These are phyloP conservation scores for Leucopternis melanops DNA, from an alignment of 2,113 vertebrate species.

Conservation along the genomic window DNA sequence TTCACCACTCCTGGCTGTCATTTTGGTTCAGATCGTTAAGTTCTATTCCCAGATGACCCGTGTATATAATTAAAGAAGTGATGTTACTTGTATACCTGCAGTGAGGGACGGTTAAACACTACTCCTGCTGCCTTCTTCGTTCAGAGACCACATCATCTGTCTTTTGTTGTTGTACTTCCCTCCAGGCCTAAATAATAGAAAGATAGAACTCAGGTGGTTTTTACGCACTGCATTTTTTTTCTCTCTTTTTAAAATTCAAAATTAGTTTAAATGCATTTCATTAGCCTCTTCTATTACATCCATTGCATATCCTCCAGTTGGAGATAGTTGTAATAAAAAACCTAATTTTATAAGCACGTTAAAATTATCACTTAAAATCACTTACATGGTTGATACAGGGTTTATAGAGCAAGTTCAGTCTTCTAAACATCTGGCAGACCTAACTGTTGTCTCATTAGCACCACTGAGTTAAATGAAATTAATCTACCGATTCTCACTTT, in stretches of 20 bases:
- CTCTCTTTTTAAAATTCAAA: not conserved
- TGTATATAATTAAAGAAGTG: not conserved
- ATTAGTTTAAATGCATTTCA: no score
- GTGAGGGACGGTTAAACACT: not conserved
- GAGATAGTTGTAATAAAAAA: no score
- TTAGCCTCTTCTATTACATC: no score
- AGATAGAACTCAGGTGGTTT: not conserved
- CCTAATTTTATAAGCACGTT: no score
- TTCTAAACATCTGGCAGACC: not conserved
- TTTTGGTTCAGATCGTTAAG: accelerated
- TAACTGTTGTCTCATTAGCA: not conserved
- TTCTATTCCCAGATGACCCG: not conserved
- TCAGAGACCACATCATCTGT: not conserved
- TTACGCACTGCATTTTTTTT: not conserved
- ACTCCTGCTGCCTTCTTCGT: not conserved
- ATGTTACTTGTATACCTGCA: not conserved
- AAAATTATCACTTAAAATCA: no score
- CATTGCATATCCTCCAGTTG: no score
- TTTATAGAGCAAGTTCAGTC: not conserved
- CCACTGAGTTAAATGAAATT: not conserved
- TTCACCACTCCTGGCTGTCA: not conserved
- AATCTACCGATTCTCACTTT: not conserved
- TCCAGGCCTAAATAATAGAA: not conserved
- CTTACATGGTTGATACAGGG: no score
- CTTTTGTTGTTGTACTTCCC: not conserved